Evolutionary conservation across 2,888 invertebrate species (phyloP).

Genomic region (Drosophila atripex): DNA sequence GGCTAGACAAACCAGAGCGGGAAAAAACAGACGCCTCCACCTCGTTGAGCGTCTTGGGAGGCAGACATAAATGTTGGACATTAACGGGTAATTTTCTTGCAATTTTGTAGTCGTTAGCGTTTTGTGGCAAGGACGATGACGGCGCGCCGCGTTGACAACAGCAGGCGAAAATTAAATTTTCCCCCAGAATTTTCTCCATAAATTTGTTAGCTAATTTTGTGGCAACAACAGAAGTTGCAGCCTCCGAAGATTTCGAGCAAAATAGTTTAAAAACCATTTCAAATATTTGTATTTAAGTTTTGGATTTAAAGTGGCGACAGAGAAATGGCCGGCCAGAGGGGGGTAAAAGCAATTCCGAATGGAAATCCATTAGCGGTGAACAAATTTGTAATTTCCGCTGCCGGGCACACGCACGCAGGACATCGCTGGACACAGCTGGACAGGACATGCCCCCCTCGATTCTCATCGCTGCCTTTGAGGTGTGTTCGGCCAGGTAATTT

Average conservation of each 20-base stretch:
- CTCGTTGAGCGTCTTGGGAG: constrained; percentile 57
- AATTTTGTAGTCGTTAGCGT: constrained; percentile 83
- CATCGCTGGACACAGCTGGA: constrained; percentile 54
- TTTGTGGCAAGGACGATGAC: constrained; percentile 73
- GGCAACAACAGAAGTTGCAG: constrained; percentile 8
- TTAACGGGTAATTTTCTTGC: constrained; percentile 83
- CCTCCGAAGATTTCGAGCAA: background rate
- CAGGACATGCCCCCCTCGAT: constrained; percentile 24
- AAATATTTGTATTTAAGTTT: constrained; percentile 38
- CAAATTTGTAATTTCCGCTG: constrained; percentile 84
- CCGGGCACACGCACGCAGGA: constrained; percentile 69
- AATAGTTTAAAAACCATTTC: background rate
- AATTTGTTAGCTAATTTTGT: constrained; percentile 65
- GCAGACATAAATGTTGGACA: constrained; percentile 79
- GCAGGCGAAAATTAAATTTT: constrained; percentile 64
- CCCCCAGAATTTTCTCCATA: constrained; percentile 48
- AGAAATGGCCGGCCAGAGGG: background rate
- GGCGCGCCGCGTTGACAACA: constrained; percentile 41
- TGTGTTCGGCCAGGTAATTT: constrained; percentile 80
- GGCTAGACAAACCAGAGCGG: constrained; percentile 21
- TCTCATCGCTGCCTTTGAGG: constrained; percentile 61
- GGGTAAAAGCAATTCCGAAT: constrained; percentile 67
- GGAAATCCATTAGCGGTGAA: constrained; percentile 78
- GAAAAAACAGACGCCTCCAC: constrained; percentile 32
- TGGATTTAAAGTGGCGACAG: constrained; percentile 9